phyloP scores from a whole-genome alignment of 30 jellyfish, hydroid and myxozoan genomes.

The Catostylus mosaicus region DNA sequence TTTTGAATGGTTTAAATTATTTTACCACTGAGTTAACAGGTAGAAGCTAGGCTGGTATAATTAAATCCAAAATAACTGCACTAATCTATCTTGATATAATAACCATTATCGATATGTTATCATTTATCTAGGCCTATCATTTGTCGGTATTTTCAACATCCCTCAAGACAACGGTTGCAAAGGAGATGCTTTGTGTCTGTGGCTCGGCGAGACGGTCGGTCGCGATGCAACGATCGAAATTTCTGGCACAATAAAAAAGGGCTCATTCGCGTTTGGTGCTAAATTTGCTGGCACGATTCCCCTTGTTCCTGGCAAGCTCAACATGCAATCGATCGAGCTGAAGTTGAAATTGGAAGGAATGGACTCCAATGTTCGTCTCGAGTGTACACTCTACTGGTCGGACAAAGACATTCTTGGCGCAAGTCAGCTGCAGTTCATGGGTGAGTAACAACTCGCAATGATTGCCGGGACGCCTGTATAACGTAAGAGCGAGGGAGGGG shows the following conservation, averaged over 20 bases:
- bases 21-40: background rate
- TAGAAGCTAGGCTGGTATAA: no score
- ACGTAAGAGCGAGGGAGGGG: no score
- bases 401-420: constrained; percentile 39
- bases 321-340: constrained; percentile 35
- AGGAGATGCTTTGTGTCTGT: constrained; percentile 66
- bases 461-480: no score
- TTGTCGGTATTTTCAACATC: constrained; percentile 51
- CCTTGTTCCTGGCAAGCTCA: constrained; percentile 32
- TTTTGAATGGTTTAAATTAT: no score
- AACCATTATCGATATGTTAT: no score
- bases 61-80: background rate
- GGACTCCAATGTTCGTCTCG: constrained; percentile 38
- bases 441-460: background rate
- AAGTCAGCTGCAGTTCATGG: constrained; percentile 49
- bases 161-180: constrained; percentile 74
- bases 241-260: constrained; percentile 33
- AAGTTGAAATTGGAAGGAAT: constrained; percentile 25
- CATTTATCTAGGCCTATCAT: constrained; percentile 37
- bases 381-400: constrained; percentile 54
- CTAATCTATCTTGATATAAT: no score
- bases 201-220: constrained; percentile 68
- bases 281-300: constrained; percentile 42
- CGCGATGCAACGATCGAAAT: constrained; percentile 70
- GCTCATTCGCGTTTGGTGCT: constrained; percentile 45